Base-by-base conservation (phyloP, 2,888 invertebrate genomes). In the Toxonevra muliebris region DNA sequence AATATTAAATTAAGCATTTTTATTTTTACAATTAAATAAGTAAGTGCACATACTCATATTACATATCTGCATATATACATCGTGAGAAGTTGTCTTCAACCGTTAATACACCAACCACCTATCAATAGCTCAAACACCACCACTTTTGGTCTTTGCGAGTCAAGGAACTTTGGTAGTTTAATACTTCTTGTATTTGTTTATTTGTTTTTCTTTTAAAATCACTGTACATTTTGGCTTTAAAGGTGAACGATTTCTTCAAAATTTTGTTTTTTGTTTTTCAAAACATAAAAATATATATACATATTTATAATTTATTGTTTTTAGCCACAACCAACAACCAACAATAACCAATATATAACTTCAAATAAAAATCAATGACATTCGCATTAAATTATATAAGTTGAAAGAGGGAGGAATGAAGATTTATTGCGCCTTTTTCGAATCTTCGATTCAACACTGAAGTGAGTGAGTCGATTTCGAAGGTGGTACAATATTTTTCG, bases 381-480 rank as follows among this genome's bases (percentile, higher is more conserved):
- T 13, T n/a, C 15, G 15, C 48, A 48, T 48, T 15, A 48, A 15
- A 48, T 48, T 48, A 48, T 48, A 48, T 10, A 48, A 10, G 9
- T 15, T 15, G 11, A n/a, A n/a, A n/a, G 30, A 17, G 20, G 45
- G 55, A 45, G 12, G 54, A 15, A 7, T 54, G 30, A 20, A 20
- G 30, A 13, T 43, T 45, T 55, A 55, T 48, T 63, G 30, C 61
- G 61, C 41, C 52, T 61, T 61, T 61, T n/a, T n/a, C 13, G 42
- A 15, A 2, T n/a, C 15, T 13, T 61, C 41, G 52, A 40, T 17
- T 52, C 45, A 60, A 48, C 20, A 11, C 2, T 13, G 4, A 13
- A 17, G 54, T 17, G 5, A 4, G 1, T 55, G 41, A 15, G 48
- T 48, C 11, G 48, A 4, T n/a, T 54, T 8, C 55, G 15, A 3